Evolutionary conservation across 2,797 vertebrate genomes (phyloP).

Genomic region (Pagetopsis macropterus): DNA sequence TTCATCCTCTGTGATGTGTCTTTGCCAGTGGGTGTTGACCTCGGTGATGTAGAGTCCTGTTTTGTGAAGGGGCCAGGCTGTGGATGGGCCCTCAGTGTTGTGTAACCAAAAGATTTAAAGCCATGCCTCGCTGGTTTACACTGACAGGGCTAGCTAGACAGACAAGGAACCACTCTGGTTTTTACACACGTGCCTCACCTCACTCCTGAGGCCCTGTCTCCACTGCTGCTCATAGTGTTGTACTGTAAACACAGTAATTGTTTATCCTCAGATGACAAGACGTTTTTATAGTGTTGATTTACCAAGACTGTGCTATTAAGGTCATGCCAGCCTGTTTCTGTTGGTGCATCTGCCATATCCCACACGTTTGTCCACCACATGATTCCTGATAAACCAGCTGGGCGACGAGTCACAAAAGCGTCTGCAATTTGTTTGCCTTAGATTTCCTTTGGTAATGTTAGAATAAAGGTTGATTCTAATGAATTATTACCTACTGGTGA

Average conservation of each 20-base stretch:
- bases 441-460: neutral
- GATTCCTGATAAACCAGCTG: slow-evolving; percentile 32
- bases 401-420: slow-evolving; percentile 8
- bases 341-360: slow-evolving; percentile 44
- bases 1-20: slow-evolving; percentile 56
- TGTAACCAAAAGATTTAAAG: slow-evolving; percentile 77
- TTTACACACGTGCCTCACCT: neutral
- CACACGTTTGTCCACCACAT: slow-evolving; percentile 11
- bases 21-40: slow-evolving; percentile 64
- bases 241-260: neutral
- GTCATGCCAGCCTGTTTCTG: slow-evolving; percentile 30
- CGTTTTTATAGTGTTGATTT: slow-evolving; percentile 30
- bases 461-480: neutral
- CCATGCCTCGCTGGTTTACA: slow-evolving; percentile 38
- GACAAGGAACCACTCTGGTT: slow-evolving; percentile 18
- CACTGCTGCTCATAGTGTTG: slow-evolving; percentile 21
- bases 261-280: slow-evolving; percentile 35
- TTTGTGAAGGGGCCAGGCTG: slow-evolving; percentile 59
- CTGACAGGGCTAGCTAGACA: slow-evolving; percentile 35
- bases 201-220: slow-evolving; percentile 27
- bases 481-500: too few relatives aligned
- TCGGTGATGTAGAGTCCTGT: slow-evolving; percentile 39
- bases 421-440: neutral
- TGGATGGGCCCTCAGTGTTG: slow-evolving; percentile 61
- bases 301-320: slow-evolving; percentile 19